phyloP scores from a whole-genome alignment of 2,113 vertebrate genomes.

The Ibidorhyncha struthersii region DNA sequence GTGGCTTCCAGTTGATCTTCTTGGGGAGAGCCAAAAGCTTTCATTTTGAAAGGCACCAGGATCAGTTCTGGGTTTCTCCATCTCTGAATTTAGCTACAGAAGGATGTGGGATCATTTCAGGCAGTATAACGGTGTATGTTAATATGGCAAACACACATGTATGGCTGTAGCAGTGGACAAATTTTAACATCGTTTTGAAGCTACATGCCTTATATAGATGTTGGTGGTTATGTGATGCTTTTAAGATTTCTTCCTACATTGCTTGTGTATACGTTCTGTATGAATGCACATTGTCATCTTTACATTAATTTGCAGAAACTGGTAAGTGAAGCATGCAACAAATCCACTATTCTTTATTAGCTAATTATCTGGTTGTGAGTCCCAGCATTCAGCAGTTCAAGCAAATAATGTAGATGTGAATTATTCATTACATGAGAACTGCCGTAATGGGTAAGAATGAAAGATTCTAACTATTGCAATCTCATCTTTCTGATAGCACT shows the following conservation, averaged over 20 bases:
- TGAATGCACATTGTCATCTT: background rate
- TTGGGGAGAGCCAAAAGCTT: background rate
- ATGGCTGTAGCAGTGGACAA: background rate
- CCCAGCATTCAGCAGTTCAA: background rate
- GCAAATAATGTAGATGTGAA: background rate
- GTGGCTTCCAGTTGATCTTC: background rate
- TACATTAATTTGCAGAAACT: background rate
- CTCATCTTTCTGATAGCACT: background rate
- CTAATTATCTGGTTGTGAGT: constrained; percentile 8
- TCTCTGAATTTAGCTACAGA: background rate
- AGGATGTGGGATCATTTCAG: background rate
- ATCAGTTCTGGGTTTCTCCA: background rate
- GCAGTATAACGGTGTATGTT: no score
- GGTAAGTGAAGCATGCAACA: background rate
- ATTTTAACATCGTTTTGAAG: background rate
- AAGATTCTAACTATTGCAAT: background rate
- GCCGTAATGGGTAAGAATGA: background rate
- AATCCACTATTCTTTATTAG: background rate
- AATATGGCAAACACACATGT: background rate
- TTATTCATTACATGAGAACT: background rate
- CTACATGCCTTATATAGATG: background rate
- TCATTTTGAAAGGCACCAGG: background rate
- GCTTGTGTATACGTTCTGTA: background rate
- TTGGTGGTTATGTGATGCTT: background rate
- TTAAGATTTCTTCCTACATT: background rate